Evolutionary conservation across 2,888 invertebrate genomes (phyloP), one percentile per base, ranked within the genome.

Genomic region (Argynnis bischoffii): DNA sequence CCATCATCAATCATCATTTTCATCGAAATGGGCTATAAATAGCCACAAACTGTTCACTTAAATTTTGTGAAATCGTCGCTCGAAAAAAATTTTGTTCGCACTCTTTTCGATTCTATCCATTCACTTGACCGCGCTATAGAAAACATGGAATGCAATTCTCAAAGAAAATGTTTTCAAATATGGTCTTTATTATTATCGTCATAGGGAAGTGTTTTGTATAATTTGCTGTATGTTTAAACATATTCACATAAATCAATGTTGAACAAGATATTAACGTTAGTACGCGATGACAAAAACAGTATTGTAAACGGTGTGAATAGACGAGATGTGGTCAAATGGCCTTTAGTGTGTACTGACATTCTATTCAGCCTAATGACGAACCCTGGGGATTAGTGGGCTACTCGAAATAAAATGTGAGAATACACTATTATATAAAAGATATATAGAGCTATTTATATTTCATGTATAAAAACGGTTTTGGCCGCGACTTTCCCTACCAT

Each of bases 1-100:
- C 51, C 55, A 57, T 80, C 86, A 85, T 90, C 84, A 79, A 90
- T 90, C 90, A 88, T 81, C 70, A 75, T 71, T 74, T 74, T 78
- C 77, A 79, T 79, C 84, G 87, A 89, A 89, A 87, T 83, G 81
- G 83, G 84, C 84, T 64, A 86, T 89, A 91, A 92, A 89, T 88
- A 87, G 85, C 92, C 92, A 85, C 92, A 91, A 88, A 81, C 83
- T 80, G 78, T 84, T 80, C 82, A 83, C 72, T 72, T 74, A 71
- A 72, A 74, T 66, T 76, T 69, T 84, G 84, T 86, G 82, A 87
- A 89, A 89, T 89, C 81, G 80, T 76, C 81, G 73, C 76, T 78
- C 75, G 75, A 79, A 81, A 77, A 75, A 80, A 76, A 78, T 79
- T 41, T 61, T 85, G 85, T 90, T 88, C 86, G 83, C 88, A 86